These are phyloP conservation scores for Sphaerodactylus townsendi DNA, from an alignment of 2,113 vertebrate genomes.

Conservation along the genomic window DNA sequence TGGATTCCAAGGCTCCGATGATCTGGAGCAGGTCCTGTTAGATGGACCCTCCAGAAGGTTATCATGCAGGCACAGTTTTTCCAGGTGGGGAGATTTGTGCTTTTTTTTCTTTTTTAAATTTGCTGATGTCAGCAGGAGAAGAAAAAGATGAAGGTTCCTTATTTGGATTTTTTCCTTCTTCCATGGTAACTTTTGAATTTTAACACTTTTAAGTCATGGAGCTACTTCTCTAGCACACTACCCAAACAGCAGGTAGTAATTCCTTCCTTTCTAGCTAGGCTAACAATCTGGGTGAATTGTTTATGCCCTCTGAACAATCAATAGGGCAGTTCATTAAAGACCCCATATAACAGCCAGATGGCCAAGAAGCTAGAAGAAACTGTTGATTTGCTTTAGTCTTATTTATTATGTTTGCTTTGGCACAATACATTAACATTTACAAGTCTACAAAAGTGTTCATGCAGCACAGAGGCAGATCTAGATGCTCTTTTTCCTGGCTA, in stretches of 20 bases:
- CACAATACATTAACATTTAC: not conserved
- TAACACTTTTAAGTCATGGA: too few relatives aligned
- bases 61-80: too few relatives aligned
- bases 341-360: not conserved
- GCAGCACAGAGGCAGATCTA: not conserved
- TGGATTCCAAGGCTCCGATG: too few relatives aligned
- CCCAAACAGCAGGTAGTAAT: not conserved
- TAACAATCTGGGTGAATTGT: not conserved
- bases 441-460: not conserved
- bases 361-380: not conserved
- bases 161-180: too few relatives aligned
- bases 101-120: too few relatives aligned
- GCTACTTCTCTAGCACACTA: too few relatives aligned
- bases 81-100: too few relatives aligned
- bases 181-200: too few relatives aligned
- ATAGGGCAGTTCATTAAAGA: conserved; percentile 16
- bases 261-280: not conserved
- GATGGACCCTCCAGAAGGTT: too few relatives aligned
- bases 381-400: not conserved
- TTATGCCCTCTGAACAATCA: not conserved
- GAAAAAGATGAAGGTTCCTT: too few relatives aligned
- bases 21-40: too few relatives aligned
- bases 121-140: too few relatives aligned
- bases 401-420: not conserved
- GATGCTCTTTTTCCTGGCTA: not conserved